A percentile compares a stretch with the other conserved stretches of the same genome.
These are phyloP conservation scores for Synaphobranchus kaupii DNA, from an alignment of 2,797 vertebrate species.

Conservation along the genomic window DNA sequence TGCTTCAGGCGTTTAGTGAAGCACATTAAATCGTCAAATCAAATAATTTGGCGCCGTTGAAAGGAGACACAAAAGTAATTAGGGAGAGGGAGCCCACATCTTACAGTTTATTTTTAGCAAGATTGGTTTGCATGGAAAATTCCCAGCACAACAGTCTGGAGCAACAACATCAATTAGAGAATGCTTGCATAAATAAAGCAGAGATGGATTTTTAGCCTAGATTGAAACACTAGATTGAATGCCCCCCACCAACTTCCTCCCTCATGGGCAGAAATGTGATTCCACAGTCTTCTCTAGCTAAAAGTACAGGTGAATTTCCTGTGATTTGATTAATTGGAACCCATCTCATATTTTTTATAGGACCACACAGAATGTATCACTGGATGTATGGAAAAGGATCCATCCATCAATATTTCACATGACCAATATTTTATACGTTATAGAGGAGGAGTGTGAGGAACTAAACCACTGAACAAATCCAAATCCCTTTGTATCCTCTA, in stretches of 20 bases:
- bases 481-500: neutral
- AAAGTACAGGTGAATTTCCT: neutral
- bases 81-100: neutral
- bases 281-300: neutral
- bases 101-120: slow-evolving; percentile 5
- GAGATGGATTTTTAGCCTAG: slow-evolving; percentile 19
- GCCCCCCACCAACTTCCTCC: neutral
- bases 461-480: neutral
- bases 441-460: neutral
- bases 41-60: neutral
- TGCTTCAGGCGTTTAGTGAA: neutral
- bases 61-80: neutral
- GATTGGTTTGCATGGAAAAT: neutral
- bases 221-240: neutral
- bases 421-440: neutral
- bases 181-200: slow-evolving; percentile 8
- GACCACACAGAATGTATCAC: neutral
- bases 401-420: neutral
- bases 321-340: neutral
- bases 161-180: slow-evolving; percentile 18
- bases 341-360: neutral
- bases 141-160: neutral
- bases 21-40: neutral
- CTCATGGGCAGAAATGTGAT: neutral
- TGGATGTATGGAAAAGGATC: neutral